These are phyloP conservation scores for Carduelis carduelis DNA, from an alignment of 2,797 vertebrate genomes.

Conservation along the genomic window DNA sequence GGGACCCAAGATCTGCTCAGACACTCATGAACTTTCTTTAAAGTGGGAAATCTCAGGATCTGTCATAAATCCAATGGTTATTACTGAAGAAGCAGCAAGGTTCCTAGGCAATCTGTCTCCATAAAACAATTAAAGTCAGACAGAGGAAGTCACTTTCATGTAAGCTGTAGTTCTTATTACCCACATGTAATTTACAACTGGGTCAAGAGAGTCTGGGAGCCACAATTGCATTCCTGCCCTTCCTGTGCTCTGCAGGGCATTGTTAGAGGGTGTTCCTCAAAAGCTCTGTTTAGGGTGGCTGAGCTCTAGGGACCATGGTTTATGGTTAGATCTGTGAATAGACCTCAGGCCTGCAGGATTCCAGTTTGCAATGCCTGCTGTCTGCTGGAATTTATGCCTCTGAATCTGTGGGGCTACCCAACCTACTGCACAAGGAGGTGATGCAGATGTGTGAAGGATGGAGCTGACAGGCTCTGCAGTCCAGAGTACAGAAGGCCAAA, in stretches of 20 bases:
- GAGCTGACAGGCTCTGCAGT: neutral
- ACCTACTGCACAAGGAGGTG: neutral
- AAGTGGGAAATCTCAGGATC: neutral
- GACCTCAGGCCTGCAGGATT: neutral
- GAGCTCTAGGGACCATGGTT: neutral
- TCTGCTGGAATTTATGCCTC: neutral
- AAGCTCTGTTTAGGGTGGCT: neutral
- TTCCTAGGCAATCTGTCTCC: slow-evolving; percentile 11
- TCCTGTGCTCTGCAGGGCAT: neutral
- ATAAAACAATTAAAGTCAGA: slow-evolving; percentile 61
- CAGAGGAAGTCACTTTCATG: slow-evolving; percentile 59
- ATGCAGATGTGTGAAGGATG: neutral
- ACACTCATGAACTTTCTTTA: neutral
- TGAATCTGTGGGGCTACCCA: neutral
- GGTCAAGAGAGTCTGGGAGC: neutral
- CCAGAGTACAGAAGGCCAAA: neutral
- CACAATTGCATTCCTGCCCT: neutral
- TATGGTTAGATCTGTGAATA: slow-evolving; percentile 5
- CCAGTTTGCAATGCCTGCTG: neutral
- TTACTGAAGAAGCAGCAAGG: neutral
- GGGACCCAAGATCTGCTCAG: neutral
- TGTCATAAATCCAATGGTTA: neutral
- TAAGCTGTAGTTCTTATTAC: slow-evolving; percentile 24
- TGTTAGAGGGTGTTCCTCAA: neutral
- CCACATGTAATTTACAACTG: slow-evolving; percentile 21